Evolutionary conservation across 2,888 invertebrate genomes (phyloP).

Genomic region (Orthosia incerta): DNA sequence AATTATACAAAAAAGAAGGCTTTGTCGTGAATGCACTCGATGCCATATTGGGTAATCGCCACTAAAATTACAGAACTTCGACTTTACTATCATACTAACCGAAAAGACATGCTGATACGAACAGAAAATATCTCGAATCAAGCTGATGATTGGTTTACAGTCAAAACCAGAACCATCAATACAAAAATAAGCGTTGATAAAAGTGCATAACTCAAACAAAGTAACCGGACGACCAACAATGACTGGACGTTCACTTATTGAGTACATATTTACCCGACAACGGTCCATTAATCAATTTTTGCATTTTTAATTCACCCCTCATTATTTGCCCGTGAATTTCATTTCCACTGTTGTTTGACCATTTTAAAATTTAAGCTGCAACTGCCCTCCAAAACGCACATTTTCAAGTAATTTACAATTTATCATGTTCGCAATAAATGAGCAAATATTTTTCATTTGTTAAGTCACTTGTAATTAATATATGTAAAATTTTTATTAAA

Average conservation of each 20-base stretch:
- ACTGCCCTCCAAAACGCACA: slow-evolving; percentile 82
- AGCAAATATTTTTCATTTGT: slow-evolving; percentile 89
- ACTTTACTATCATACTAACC: too few species aligned
- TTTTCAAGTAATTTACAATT: slow-evolving; percentile 90
- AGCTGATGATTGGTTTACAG: too few species aligned
- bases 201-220: slow-evolving; percentile 27
- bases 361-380: slow-evolving; percentile 85
- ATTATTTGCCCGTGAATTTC: slow-evolving; percentile 89
- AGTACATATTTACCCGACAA: slow-evolving; percentile 85
- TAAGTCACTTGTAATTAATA: slow-evolving; percentile 88
- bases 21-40: too few species aligned
- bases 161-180: neutral
- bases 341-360: slow-evolving; percentile 84
- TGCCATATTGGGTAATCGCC: too few species aligned
- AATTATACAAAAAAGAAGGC: too few species aligned
- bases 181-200: slow-evolving; percentile 8
- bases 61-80: too few species aligned
- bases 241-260: slow-evolving; percentile 73
- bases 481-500: slow-evolving; percentile 83
- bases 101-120: too few species aligned
- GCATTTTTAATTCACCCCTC: slow-evolving; percentile 90
- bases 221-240: slow-evolving; percentile 45
- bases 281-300: slow-evolving; percentile 90
- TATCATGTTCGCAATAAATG: slow-evolving; percentile 89
- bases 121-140: too few species aligned